Conservation (phyloP, 2,888 invertebrate species). For the Argyresthia goedartella region DNA sequence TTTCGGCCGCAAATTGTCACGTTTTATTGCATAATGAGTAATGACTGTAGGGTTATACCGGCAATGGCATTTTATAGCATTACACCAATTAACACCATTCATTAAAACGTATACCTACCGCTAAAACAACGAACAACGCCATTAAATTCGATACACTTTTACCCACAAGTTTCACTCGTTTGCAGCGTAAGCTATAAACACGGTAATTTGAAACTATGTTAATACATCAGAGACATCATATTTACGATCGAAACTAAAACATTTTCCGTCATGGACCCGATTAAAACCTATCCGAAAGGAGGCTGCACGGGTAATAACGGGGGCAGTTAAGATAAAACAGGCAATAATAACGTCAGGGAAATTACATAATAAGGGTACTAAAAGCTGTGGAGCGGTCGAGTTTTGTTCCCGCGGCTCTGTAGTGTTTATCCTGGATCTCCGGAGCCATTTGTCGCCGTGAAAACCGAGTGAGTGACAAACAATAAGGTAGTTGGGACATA, state of each 20-base stretch:
- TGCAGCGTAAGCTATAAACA: conserved; percentile 7
- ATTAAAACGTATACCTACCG: neutral
- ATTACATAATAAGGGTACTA: conserved; percentile 10
- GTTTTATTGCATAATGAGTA: conserved; percentile 50
- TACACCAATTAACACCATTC: conserved; percentile 17
- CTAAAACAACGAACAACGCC: conserved; percentile 17
- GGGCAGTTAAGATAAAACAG: conserved; percentile 10
- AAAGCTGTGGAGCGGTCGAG: conserved; percentile 27
- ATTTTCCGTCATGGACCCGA: neutral
- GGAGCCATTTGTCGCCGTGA: conserved; percentile 61
- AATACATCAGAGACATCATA: conserved; percentile 1
- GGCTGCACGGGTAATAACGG: conserved; percentile 5
- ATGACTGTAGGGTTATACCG: conserved; percentile 35
- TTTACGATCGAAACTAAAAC: conserved; percentile 4
- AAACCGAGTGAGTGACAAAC: conserved; percentile 61
- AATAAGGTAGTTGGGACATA: conserved; percentile 52
- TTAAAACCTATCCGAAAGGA: neutral
- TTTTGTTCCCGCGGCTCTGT: conserved; percentile 39
- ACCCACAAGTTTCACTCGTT: conserved; percentile 32
- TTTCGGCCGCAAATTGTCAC: conserved; percentile 48
- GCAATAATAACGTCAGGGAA: conserved; percentile 8
- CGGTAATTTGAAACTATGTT: neutral
- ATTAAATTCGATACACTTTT: conserved; percentile 52
- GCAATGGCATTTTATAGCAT: conserved; percentile 25
- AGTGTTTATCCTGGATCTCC: conserved; percentile 42